Evolutionary conservation across 2,888 invertebrate species (phyloP).

Genomic region (Syrphus vitripennis): DNA sequence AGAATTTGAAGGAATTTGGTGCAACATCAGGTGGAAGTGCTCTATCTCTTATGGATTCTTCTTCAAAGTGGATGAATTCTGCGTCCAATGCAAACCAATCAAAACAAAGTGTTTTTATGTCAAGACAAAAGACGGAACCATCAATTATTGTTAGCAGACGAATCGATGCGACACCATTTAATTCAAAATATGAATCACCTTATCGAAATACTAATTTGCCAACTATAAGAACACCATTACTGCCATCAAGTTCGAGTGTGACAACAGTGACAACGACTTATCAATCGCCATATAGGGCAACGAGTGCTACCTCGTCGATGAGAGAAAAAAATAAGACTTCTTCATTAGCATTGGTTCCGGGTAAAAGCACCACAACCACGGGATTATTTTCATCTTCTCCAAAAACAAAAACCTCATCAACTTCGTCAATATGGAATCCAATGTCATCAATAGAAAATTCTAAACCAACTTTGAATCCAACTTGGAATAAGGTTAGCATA

Average conservation of each 20-base stretch:
- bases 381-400: constrained; percentile 28
- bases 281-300: constrained; percentile 48
- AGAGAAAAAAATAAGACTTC: constrained; percentile 35
- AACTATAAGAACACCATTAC: not conserved
- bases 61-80: constrained; percentile 17
- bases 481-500: constrained; percentile 24
- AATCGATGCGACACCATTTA: constrained; percentile 41
- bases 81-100: not conserved
- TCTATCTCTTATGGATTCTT: constrained; percentile 3
- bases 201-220: constrained; percentile 30
- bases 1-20: not conserved
- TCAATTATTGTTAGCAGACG: constrained; percentile 19
- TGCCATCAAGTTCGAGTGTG: not conserved
- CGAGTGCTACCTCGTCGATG: constrained; percentile 16
- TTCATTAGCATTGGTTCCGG: not conserved
- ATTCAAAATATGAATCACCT: constrained; percentile 47
- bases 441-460: constrained; percentile 31
- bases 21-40: not conserved
- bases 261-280: constrained; percentile 35
- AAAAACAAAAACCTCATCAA: not conserved
- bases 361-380: not conserved
- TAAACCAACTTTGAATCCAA: constrained; percentile 10
- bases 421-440: constrained; percentile 19
- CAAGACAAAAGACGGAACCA: constrained; percentile 40
- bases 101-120: constrained; percentile 3